Evolutionary conservation across 2,113 vertebrate genomes (phyloP).

Genomic region (Blennius ocellaris): DNA sequence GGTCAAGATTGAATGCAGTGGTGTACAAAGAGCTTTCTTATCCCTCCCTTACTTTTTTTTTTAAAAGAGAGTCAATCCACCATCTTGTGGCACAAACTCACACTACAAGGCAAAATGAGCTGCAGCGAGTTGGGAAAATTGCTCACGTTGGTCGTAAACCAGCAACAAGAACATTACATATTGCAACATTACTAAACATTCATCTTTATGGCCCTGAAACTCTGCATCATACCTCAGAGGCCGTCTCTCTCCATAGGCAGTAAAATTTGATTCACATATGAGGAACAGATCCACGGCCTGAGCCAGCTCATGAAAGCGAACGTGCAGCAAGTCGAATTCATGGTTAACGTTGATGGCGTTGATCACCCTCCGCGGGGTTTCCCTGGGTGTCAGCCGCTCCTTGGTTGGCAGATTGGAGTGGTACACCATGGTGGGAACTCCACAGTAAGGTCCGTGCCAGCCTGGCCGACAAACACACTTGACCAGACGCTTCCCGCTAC

Average conservation of each 20-base stretch:
- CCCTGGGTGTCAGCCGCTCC: constrained; percentile 91
- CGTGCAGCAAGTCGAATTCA: constrained; percentile 95
- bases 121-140: too few relatives aligned
- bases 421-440: constrained; percentile 96
- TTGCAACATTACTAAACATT: too few relatives aligned
- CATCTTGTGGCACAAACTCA: too few relatives aligned
- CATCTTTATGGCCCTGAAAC: background rate
- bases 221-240: constrained; percentile 82
- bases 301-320: constrained; percentile 92
- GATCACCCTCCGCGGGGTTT: constrained; percentile 90
- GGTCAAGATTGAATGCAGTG: too few relatives aligned
- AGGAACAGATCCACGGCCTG: constrained; percentile 94
- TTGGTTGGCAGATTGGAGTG: constrained; percentile 98
- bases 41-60: background rate
- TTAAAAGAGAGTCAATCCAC: too few relatives aligned
- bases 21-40: background rate
- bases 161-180: too few relatives aligned
- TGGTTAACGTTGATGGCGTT: constrained; percentile 98
- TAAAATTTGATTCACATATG: constrained; percentile 98
- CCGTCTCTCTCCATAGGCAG: constrained; percentile 92
- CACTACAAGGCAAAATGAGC: too few relatives aligned
- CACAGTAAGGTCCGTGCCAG: constrained; percentile 97
- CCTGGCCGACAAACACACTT: constrained; percentile 94
- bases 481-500: constrained; percentile 88
- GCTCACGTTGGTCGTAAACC: too few relatives aligned